These are phyloP conservation scores for Atherix ibis DNA, from an alignment of 2,888 invertebrate genomes.

Conservation along the genomic window DNA sequence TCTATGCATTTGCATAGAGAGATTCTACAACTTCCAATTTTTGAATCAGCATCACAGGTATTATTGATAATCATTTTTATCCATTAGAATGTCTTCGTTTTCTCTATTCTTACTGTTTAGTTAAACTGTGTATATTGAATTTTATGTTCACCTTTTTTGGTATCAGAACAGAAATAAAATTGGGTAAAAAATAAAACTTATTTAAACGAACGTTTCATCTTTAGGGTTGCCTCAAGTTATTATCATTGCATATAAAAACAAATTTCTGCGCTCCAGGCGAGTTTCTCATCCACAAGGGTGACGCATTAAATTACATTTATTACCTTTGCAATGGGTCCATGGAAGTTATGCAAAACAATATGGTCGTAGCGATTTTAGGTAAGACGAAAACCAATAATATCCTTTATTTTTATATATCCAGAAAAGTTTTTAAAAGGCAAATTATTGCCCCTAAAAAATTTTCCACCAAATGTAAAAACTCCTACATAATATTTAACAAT, in stretches of 20 bases:
- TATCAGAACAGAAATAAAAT: background rate
- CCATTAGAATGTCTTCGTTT: constrained; percentile 1
- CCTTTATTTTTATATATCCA: too few relatives aligned
- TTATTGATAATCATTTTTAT: constrained; percentile 10
- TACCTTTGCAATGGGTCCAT: constrained; percentile 94
- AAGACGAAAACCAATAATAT: too few relatives aligned
- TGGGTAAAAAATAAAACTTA: background rate
- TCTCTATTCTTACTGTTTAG: too few relatives aligned
- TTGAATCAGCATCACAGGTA: constrained; percentile 77
- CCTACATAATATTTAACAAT: too few relatives aligned
- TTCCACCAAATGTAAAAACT: too few relatives aligned
- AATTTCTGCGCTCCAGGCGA: constrained; percentile 96
- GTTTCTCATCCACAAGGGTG: constrained; percentile 85
- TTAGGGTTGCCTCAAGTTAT: constrained; percentile 72
- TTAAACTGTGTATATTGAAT: too few relatives aligned
- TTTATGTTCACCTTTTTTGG: too few relatives aligned
- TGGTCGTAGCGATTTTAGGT: constrained; percentile 96
- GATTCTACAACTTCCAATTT: constrained; percentile 84
- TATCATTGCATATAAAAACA: constrained; percentile 81
- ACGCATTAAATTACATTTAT: constrained; percentile 84
- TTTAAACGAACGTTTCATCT: too few relatives aligned
- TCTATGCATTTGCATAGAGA: constrained; percentile 91
- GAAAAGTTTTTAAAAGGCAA: too few relatives aligned
- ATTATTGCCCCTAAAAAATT: too few relatives aligned
- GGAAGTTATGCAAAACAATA: constrained; percentile 91